phyloP scores from a whole-genome alignment of 2,888 invertebrate species.

The Nesidiocoris tenuis region DNA sequence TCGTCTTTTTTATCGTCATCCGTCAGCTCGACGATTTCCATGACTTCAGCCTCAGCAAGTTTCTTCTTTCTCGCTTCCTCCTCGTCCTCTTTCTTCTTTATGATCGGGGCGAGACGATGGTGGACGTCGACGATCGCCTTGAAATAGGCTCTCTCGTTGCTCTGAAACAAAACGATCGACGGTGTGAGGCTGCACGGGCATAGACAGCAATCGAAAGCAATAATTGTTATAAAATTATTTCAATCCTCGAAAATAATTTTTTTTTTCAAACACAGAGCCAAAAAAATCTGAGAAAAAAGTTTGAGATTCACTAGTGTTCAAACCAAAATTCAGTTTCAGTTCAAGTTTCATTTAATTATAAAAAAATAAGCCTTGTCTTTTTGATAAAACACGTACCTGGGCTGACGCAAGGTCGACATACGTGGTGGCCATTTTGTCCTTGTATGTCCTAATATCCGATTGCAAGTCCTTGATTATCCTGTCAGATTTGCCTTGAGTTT shows the following conservation, averaged over 20 bases:
- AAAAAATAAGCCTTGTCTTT: no score
- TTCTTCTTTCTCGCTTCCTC: constrained; percentile 1
- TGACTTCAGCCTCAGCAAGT: constrained; percentile 20
- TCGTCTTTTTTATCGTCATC: constrained; percentile 17
- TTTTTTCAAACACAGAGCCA: no score
- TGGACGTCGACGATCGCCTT: constrained; percentile 12
- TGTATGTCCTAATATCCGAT: constrained; percentile 63
- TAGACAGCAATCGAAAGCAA: no score
- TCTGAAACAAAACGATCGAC: no score
- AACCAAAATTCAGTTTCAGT: no score
- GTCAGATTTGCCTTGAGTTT: constrained; percentile 61
- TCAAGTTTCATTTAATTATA: no score
- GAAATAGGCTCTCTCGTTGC: constrained; percentile 28
- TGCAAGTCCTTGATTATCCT: constrained; percentile 62
- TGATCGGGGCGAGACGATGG: constrained; percentile 3
- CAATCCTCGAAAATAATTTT: no score
- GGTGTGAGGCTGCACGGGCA: no score
- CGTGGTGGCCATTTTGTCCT: constrained; percentile 61
- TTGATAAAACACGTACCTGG: no score
- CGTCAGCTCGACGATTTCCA: constrained; percentile 28
- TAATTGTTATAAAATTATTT: no score
- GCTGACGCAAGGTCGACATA: constrained; percentile 58
- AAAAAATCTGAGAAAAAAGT: neutral
- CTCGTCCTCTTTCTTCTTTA: constrained; percentile 30
- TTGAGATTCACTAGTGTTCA: neutral